Evolutionary conservation across 35 echinoderm and acorn worm genomes (phyloP), one percentile per base, ranked within the genome.

Genomic region (Apostichopus californicus): DNA sequence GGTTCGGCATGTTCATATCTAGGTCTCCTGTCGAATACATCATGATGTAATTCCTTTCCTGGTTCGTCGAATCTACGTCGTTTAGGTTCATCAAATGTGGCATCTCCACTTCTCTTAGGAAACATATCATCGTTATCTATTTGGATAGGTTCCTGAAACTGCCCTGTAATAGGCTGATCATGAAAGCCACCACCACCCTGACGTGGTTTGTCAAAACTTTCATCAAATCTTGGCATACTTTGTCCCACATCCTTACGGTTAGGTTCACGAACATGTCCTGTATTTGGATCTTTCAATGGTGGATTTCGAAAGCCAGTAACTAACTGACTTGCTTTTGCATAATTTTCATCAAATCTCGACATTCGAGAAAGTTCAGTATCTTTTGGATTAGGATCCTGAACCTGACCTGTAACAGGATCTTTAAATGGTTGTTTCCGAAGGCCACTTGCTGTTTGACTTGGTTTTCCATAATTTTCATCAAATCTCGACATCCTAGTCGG

Each of bases 311-410:
- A 20, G 71, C 71, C 71, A 75, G 20, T 46, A 9, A 17, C 7
- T 82, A n/a, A 6, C 14, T 24, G 80, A 5, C 46, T 12, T 55
- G 12, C 23, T 18, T 53, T 53, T 82, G 26, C 9, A 17, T 14
- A 82, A 8, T 82, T 82, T 57, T 82, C 55, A 57, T 46, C 80
- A 82, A 82, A 82, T 82, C 80, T 82, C 5, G 80, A 82, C 26
- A 24, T n/a, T 8, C 80, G 26, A 24, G 80, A 11, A 17, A 3
- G 22, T n/a, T 6, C 14, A 46, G 11, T 18, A 14, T 22, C n/a
- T 75, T 75, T 75, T 18, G 71, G 71, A 20, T 75, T 75, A 22
- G 71, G 21, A 18, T 75, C 71, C n/a, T 6, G 71, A 75, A 20
- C 7, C 17, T 20, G 15, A 14, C 71, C 71, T 75, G 14, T 18